A percentile compares a stretch with the other conserved stretches of the same genome.
phyloP scores from a whole-genome alignment of 1,140 invertebrate genomes.

The Apis dorsata region DNA sequence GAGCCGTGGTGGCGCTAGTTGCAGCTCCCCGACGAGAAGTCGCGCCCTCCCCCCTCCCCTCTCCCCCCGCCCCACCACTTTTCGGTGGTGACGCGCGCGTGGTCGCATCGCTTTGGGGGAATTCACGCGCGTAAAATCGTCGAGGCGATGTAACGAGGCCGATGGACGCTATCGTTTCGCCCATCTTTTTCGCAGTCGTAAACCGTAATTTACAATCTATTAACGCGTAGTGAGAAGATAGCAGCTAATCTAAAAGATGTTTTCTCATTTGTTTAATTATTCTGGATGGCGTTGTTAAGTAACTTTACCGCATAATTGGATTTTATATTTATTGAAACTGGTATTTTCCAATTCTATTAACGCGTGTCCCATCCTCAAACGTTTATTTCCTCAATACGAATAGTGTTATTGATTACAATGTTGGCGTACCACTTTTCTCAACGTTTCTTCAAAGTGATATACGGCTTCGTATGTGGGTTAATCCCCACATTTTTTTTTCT shows the following conservation, averaged over 20 bases:
- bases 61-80: no score
- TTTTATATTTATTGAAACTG: neutral
- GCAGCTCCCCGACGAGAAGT: no score
- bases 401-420: conserved; percentile 5
- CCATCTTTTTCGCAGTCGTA: no score
- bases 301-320: neutral
- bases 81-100: no score
- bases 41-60: no score
- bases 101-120: no score
- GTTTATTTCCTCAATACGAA: neutral
- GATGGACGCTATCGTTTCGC: no score
- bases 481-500: neutral
- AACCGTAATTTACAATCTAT: no score
- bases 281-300: neutral
- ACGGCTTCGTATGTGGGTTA: conserved; percentile 43
- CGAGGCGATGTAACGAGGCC: no score
- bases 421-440: conserved; percentile 45
- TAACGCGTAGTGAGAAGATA: no score
- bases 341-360: neutral
- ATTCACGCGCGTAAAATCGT: no score
- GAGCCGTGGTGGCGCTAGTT: neutral
- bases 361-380: neutral
- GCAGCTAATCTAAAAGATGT: neutral
- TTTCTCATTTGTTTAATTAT: neutral
- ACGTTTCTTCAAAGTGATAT: conserved; percentile 17